phyloP scores from a whole-genome alignment of 2,113 vertebrate species.

The Neodon shergylaensis region DNA sequence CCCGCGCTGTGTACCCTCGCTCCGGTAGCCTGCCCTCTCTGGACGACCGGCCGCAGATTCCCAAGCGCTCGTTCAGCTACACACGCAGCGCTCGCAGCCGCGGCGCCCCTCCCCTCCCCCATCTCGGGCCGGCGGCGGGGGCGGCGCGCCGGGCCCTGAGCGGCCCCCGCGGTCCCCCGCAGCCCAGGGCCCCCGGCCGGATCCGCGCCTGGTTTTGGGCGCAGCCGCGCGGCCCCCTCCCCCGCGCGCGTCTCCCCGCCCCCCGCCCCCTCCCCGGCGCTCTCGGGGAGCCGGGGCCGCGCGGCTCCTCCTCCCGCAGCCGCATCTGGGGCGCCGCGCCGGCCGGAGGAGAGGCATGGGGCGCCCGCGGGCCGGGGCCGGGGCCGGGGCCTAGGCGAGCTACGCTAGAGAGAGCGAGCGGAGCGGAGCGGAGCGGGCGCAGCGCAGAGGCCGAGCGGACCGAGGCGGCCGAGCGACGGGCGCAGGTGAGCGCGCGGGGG shows the following conservation, averaged over 20 bases:
- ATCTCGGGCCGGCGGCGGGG: background rate
- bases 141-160: background rate
- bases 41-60: constrained; percentile 44
- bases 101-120: background rate
- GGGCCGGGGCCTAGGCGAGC: constrained; percentile 66
- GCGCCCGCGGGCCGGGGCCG: constrained; percentile 68
- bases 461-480: background rate
- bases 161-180: background rate
- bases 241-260: constrained; percentile 75
- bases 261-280: constrained; percentile 75
- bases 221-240: constrained; percentile 77
- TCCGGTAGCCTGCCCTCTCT: constrained; percentile 67
- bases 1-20: constrained; percentile 74
- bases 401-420: constrained; percentile 28
- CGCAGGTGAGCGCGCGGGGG: constrained; percentile 79
- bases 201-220: constrained; percentile 80
- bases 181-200: constrained; percentile 43
- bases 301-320: constrained; percentile 80
- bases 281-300: constrained; percentile 73
- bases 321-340: constrained; percentile 80
- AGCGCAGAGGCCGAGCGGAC: constrained; percentile 30
- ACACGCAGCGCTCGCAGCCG: background rate
- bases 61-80: constrained; percentile 42
- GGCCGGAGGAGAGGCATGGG: constrained; percentile 76
- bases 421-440: constrained; percentile 34